phyloP scores from a whole-genome alignment of 1,140 invertebrate genomes.

The Drosophila obscura region DNA sequence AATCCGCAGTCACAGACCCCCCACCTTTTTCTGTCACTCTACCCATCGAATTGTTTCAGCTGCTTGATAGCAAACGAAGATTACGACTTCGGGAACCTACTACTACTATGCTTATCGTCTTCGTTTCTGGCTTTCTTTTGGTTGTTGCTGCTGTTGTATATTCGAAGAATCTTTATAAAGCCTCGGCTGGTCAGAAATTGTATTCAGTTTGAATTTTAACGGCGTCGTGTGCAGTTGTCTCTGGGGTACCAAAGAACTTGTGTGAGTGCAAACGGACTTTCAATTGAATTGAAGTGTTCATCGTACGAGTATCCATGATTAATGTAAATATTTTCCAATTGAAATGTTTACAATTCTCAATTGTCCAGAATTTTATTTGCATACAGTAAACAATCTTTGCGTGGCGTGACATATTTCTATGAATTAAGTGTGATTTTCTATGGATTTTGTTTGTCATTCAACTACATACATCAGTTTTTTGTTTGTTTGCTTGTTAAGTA shows the following conservation, averaged over 20 bases:
- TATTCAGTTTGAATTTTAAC: slow-evolving; percentile 68
- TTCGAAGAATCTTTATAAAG: slow-evolving; percentile 58
- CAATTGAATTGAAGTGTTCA: slow-evolving; percentile 15
- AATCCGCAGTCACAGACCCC: not conserved
- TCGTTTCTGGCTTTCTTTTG: slow-evolving; percentile 15
- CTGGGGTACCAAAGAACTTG: not conserved
- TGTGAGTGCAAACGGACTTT: slow-evolving; percentile 43
- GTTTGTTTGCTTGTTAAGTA: slow-evolving; percentile 1
- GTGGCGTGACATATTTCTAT: slow-evolving; percentile 27
- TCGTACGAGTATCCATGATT: slow-evolving; percentile 11
- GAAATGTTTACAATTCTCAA: slow-evolving; percentile 20
- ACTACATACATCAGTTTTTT: not conserved
- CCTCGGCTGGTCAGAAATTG: slow-evolving; percentile 14
- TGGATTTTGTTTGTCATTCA: slow-evolving; percentile 6
- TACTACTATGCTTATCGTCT: not conserved
- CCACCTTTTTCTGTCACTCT: no score
- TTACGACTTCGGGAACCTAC: slow-evolving; percentile 25
- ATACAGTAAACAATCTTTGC: slow-evolving; percentile 22
- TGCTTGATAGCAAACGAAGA: slow-evolving; percentile 26
- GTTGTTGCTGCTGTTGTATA: slow-evolving; percentile 18
- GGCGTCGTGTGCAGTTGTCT: slow-evolving; percentile 48
- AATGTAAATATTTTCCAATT: slow-evolving; percentile 41
- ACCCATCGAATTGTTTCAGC: slow-evolving; percentile 4
- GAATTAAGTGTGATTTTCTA: not conserved
- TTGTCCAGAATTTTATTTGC: slow-evolving; percentile 1